phyloP scores from a whole-genome alignment of 2,797 vertebrate species.

The Cottoperca gobio region DNA sequence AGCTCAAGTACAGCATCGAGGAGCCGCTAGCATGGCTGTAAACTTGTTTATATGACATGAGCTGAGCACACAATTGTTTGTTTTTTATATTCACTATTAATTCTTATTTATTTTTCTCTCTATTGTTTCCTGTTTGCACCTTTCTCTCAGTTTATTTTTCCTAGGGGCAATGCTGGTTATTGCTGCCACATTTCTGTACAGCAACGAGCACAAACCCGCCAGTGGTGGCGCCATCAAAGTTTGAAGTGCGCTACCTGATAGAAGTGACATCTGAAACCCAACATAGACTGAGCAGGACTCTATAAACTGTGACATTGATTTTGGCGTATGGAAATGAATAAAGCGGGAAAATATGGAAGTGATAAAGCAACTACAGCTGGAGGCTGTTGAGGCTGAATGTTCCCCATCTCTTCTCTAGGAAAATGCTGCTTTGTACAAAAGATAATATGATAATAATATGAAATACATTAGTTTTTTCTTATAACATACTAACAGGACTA shows the following conservation, averaged over 20 bases:
- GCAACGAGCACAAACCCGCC: constrained; percentile 88
- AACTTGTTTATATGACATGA: not conserved
- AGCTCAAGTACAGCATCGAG: not conserved
- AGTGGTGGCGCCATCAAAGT: constrained; percentile 84
- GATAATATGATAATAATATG: not conserved
- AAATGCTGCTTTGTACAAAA: constrained; percentile 35
- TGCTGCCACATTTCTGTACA: constrained; percentile 94
- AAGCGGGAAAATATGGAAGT: not conserved
- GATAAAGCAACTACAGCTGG: not conserved
- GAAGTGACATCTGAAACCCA: not conserved
- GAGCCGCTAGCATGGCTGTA: not conserved
- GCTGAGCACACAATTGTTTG: not conserved
- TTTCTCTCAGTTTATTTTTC: constrained; percentile 89
- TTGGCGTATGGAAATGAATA: not conserved
- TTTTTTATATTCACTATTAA: not conserved
- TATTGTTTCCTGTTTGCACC: not conserved
- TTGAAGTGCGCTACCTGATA: constrained; percentile 9
- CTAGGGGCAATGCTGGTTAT: constrained; percentile 93
- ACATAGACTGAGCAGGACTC: constrained; percentile 3
- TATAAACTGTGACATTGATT: not conserved
- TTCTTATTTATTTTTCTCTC: not conserved
- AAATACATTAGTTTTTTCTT: constrained; percentile 6
- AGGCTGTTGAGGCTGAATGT: not conserved
- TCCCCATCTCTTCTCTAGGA: not conserved
- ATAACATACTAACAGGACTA: not conserved